These are phyloP conservation scores for Odontamblyopus rebecca DNA, from an alignment of 2,797 vertebrate species.

Conservation along the genomic window DNA sequence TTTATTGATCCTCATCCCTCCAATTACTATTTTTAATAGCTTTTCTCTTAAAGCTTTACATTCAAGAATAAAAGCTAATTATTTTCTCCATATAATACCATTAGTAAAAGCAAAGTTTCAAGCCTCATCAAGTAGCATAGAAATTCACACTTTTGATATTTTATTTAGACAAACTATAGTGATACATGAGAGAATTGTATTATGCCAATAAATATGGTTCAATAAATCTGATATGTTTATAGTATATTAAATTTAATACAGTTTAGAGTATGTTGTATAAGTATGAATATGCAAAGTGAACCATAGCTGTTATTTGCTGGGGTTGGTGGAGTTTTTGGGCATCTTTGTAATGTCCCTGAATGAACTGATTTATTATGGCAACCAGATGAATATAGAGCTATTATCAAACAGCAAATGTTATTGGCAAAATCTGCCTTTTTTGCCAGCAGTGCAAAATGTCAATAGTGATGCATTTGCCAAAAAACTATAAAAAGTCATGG, in stretches of 20 bases:
- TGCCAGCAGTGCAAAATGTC: background rate
- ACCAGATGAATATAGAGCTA: background rate
- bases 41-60: background rate
- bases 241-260: too few relatives aligned
- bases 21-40: slow-evolving; percentile 2
- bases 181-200: background rate
- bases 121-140: background rate
- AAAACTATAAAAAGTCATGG: background rate
- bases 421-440: background rate
- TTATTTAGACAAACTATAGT: too few relatives aligned
- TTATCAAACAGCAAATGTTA: background rate
- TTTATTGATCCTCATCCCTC: background rate
- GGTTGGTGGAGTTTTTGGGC: background rate
- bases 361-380: background rate
- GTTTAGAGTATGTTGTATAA: background rate
- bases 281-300: background rate
- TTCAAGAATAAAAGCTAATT: background rate
- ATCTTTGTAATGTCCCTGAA: background rate
- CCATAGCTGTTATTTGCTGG: background rate
- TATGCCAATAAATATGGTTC: too few relatives aligned
- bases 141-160: background rate
- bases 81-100: background rate
- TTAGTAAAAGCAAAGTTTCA: background rate
- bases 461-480: background rate
- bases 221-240: too few relatives aligned